A percentile compares a stretch with the other conserved stretches of the same genome.
Conservation (phyloP, 2,797 vertebrate genomes). For the Onychomys arenicola region DNA sequence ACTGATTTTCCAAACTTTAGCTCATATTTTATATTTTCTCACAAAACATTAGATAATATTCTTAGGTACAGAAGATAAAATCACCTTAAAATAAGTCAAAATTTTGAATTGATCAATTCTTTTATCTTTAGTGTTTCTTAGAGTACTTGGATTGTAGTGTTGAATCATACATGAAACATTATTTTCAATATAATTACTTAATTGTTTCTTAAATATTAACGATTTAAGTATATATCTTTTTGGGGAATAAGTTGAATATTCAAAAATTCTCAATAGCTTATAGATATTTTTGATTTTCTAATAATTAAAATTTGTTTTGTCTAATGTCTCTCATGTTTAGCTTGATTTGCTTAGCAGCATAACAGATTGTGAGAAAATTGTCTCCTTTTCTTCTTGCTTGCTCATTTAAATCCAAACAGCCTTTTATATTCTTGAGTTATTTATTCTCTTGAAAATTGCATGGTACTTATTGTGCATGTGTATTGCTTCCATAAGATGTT, state of each 20-base stretch:
- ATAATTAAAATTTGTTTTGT: not conserved
- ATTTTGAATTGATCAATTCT: not conserved
- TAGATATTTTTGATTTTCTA: constrained; percentile 15
- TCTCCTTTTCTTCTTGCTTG: not conserved
- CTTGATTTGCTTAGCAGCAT: not conserved
- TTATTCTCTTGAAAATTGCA: not conserved
- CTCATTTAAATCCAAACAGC: not conserved
- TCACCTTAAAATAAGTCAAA: not conserved
- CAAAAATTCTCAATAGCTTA: not conserved
- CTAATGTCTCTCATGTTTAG: not conserved
- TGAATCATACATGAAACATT: constrained; percentile 57
- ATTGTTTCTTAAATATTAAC: constrained; percentile 63
- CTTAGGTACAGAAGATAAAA: not conserved
- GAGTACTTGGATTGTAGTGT: constrained; percentile 64
- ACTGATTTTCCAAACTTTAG: not conserved
- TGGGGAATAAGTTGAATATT: constrained; percentile 45
- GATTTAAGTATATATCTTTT: constrained; percentile 58
- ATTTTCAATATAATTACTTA: constrained; percentile 69
- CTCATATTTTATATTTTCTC: not conserved
- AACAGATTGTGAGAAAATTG: not conserved
- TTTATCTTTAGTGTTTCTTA: constrained; percentile 58
- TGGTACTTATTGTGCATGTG: not conserved
- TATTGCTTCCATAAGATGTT: not conserved
- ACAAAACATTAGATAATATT: not conserved
- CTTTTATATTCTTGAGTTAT: not conserved